phyloP scores from a whole-genome alignment of 2,797 vertebrate species.

The Simalia tracyae region DNA sequence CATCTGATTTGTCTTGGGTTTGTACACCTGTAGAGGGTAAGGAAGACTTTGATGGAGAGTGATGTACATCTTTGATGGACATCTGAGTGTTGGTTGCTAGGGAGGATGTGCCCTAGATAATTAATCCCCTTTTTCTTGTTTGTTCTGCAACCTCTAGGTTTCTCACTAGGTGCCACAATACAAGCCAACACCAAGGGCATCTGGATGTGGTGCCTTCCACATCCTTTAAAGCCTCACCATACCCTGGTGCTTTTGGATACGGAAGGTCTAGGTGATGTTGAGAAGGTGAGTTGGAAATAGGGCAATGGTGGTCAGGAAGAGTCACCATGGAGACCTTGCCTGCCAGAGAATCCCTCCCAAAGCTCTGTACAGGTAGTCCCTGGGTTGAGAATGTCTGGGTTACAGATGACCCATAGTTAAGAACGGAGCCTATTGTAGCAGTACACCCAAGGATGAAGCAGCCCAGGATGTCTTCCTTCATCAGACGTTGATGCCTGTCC shows the following conservation, averaged over 20 bases:
- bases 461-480: neutral
- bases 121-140: neutral
- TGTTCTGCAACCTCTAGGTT: slow-evolving; percentile 54
- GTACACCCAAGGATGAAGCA: too few relatives aligned
- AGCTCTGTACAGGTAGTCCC: too few relatives aligned
- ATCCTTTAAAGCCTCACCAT: slow-evolving; percentile 43
- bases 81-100: too few relatives aligned
- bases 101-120: too few relatives aligned
- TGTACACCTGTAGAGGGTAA: too few relatives aligned
- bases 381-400: too few relatives aligned
- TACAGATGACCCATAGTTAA: too few relatives aligned
- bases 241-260: slow-evolving; percentile 72
- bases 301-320: neutral
- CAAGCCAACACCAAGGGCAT: slow-evolving; percentile 69
- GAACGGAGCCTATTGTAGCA: neutral
- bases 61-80: too few relatives aligned
- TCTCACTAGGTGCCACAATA: slow-evolving; percentile 70
- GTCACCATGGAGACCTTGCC: too few relatives aligned
- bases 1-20: too few relatives aligned
- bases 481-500: neutral
- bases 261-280: slow-evolving; percentile 68
- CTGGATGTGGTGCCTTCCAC: slow-evolving; percentile 68
- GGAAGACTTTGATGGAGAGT: too few relatives aligned
- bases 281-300: slow-evolving; percentile 59
- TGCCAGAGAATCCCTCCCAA: too few relatives aligned